Evolutionary conservation across 2,888 invertebrate genomes (phyloP).

Genomic region (Spilarctia lutea): DNA sequence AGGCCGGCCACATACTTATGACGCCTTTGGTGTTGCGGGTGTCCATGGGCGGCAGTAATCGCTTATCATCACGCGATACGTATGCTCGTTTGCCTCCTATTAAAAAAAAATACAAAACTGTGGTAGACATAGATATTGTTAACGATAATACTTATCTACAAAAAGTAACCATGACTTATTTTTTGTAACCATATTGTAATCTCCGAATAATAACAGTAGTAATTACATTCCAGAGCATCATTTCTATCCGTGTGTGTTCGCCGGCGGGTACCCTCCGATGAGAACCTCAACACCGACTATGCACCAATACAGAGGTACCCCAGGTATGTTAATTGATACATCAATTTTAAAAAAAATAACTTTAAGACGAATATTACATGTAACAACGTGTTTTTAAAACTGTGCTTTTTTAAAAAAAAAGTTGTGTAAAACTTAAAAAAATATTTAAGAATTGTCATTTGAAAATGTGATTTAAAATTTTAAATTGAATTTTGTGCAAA

Average conservation of each 20-base stretch:
- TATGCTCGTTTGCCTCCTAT: too few species aligned
- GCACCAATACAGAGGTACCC: constrained; percentile 93
- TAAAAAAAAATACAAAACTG: too few species aligned
- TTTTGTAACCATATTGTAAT: background rate
- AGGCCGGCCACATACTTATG: too few species aligned
- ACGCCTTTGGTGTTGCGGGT: too few species aligned
- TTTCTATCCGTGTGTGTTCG: constrained; percentile 95
- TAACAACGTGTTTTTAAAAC: background rate
- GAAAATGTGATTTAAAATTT: background rate
- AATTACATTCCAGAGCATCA: constrained; percentile 83
- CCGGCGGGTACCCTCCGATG: constrained; percentile 94
- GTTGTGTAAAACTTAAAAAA: too few species aligned
- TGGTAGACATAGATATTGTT: too few species aligned
- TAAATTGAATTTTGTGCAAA: background rate
- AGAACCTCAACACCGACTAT: constrained; percentile 93
- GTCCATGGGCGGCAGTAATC: too few species aligned
- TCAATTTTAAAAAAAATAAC: constrained; percentile 6
- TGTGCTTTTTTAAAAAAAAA: too few species aligned
- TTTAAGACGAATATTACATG: background rate
- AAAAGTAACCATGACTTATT: too few species aligned
- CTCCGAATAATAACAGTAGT: constrained; percentile 1
- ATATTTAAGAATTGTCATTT: too few species aligned
- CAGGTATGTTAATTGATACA: constrained; percentile 74
- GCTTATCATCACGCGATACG: too few species aligned
- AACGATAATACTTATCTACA: too few species aligned